Evolutionary conservation across 2,888 invertebrate genomes (phyloP).

Genomic region (Philhelius pedissequus): DNA sequence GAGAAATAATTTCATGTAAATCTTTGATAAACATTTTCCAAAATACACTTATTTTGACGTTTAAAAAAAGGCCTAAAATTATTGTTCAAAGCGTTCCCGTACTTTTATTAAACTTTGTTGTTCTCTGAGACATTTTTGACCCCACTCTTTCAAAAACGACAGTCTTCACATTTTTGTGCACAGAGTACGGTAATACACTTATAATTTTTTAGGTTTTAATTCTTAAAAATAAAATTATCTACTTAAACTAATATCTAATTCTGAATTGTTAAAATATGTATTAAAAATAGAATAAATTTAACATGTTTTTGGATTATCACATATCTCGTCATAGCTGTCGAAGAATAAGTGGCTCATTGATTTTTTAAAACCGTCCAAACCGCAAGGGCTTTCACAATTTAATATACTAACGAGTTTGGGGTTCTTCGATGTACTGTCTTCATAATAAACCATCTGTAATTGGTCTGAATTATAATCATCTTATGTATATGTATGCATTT

Average conservation of each 20-base stretch:
- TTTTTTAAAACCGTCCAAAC: constrained; percentile 81
- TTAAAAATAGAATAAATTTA: constrained; percentile 21
- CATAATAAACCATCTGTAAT: constrained; percentile 84
- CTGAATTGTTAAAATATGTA: neutral
- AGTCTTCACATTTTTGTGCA: no score
- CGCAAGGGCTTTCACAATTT: constrained; percentile 84
- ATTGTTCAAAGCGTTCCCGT: no score
- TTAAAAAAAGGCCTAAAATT: no score
- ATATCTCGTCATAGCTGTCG: constrained; percentile 85
- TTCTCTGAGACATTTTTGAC: no score
- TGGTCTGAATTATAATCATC: neutral
- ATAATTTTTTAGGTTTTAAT: neutral
- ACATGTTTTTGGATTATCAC: constrained; percentile 77
- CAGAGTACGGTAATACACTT: no score
- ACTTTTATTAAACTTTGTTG: no score
- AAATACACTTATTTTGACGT: no score
- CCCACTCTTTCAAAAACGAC: no score
- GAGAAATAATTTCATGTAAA: no score
- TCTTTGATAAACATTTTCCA: no score
- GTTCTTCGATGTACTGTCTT: constrained; percentile 79
- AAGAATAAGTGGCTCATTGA: constrained; percentile 82
- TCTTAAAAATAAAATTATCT: neutral
- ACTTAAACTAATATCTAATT: neutral
- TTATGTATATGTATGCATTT: neutral
- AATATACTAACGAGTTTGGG: constrained; percentile 82